These are phyloP conservation scores for Heteromyza rotundicornis DNA, from an alignment of 2,888 invertebrate species.

Conservation along the genomic window DNA sequence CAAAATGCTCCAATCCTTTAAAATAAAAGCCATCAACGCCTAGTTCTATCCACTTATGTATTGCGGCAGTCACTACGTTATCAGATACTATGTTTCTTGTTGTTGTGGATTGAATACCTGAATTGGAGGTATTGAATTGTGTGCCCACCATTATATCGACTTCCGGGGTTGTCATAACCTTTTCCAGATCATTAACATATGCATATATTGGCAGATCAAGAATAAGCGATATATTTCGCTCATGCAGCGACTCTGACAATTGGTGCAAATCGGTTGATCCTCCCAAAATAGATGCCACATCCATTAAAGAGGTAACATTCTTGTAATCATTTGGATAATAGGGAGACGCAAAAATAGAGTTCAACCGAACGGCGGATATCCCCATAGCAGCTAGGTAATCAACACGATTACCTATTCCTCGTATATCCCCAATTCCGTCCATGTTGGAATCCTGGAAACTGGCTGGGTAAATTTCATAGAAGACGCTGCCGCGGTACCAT, in stretches of 20 bases:
- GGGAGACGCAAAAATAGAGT: slow-evolving; percentile 77
- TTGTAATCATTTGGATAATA: slow-evolving; percentile 79
- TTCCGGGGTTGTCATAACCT: slow-evolving; percentile 60
- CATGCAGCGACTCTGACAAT: slow-evolving; percentile 70
- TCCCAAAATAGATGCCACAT: slow-evolving; percentile 75
- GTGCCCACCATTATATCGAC: neutral
- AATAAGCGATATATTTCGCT: slow-evolving; percentile 75
- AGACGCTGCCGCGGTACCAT: slow-evolving; percentile 83
- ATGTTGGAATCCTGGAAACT: slow-evolving; percentile 82
- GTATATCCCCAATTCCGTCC: slow-evolving; percentile 85
- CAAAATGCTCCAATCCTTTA: slow-evolving; percentile 75
- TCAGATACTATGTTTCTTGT: slow-evolving; percentile 27
- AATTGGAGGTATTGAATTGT: neutral
- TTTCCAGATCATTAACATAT: slow-evolving; percentile 60
- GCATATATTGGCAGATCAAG: slow-evolving; percentile 78
- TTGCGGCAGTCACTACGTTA: slow-evolving; percentile 67
- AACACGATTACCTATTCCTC: slow-evolving; percentile 73
- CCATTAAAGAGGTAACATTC: slow-evolving; percentile 70
- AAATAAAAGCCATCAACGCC: slow-evolving; percentile 91
- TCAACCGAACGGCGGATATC: slow-evolving; percentile 76
- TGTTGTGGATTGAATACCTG: slow-evolving; percentile 6
- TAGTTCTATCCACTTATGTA: slow-evolving; percentile 73
- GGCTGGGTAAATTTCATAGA: slow-evolving; percentile 86
- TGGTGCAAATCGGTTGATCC: slow-evolving; percentile 72
- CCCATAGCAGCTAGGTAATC: slow-evolving; percentile 76